A percentile compares a stretch with the other conserved stretches of the same genome.
Evolutionary conservation across 2,113 vertebrate genomes (phyloP).

Genomic region (Pseudonaja textilis): DNA sequence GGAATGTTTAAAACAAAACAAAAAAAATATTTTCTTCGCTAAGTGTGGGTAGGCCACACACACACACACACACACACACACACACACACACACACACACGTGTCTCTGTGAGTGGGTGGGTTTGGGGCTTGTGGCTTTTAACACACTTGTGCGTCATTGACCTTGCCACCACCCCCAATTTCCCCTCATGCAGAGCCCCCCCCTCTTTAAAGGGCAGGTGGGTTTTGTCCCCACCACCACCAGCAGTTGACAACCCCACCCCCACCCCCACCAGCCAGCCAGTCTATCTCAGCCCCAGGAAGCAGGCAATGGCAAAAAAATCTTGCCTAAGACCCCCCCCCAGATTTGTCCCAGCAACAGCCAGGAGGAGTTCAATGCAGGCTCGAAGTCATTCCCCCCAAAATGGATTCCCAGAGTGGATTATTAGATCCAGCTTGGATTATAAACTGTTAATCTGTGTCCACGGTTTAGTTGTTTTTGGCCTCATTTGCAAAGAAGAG

Average conservation of each 20-base stretch:
- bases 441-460: background rate
- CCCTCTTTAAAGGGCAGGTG: background rate
- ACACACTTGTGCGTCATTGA: background rate
- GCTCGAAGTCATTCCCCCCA: too few relatives aligned
- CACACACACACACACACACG: too few relatives aligned
- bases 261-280: background rate
- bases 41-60: background rate
- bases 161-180: background rate
- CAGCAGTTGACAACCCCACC: background rate
- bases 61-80: too few relatives aligned
- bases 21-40: too few relatives aligned
- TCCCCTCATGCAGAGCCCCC: background rate
- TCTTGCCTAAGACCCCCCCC: background rate
- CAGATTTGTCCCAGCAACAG: accelerated
- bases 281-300: background rate
- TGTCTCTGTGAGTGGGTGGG: background rate
- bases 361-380: background rate
- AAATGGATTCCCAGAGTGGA: background rate
- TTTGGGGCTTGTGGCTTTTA: background rate
- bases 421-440: background rate
- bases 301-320: background rate
- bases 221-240: background rate
- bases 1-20: too few relatives aligned
- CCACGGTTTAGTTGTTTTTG: background rate
- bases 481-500: background rate